Evolutionary conservation across 2,797 vertebrate species (phyloP).

Genomic region (Malacoctenus gilli): DNA sequence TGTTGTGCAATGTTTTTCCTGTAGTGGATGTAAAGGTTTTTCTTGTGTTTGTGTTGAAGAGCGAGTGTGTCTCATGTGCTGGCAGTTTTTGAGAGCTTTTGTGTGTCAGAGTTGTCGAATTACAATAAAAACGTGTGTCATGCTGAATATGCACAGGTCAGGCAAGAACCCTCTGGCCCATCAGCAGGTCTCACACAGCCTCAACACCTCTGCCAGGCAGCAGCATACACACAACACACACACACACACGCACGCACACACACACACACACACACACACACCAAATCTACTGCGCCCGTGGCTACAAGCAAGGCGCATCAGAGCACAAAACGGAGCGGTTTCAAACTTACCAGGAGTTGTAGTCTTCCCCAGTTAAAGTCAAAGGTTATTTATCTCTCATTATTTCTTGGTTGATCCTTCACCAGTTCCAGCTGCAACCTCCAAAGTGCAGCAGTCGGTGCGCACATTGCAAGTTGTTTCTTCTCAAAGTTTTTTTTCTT

Average conservation of each 20-base stretch:
- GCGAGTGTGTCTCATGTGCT: too few relatives aligned
- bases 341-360: conserved; percentile 45
- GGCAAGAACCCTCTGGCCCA: conserved; percentile 39
- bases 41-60: too few relatives aligned
- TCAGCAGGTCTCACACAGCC: conserved; percentile 56
- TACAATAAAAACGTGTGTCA: too few relatives aligned
- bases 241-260: too few relatives aligned
- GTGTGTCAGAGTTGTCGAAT: too few relatives aligned
- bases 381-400: conserved; percentile 70
- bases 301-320: conserved; percentile 58
- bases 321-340: conserved; percentile 43
- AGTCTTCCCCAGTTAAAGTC: conserved; percentile 25
- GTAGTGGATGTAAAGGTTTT: too few relatives aligned
- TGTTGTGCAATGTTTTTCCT: too few relatives aligned
- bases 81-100: too few relatives aligned
- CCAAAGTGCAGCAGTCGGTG: conserved; percentile 47
- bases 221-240: too few relatives aligned
- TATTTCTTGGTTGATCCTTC: conserved; percentile 57
- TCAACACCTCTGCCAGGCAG: conserved; percentile 58
- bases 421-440: conserved; percentile 38
- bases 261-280: too few relatives aligned
- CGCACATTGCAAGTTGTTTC: conserved; percentile 10
- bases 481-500: conserved; percentile 5
- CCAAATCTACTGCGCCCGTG: conserved; percentile 56
- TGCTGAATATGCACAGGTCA: conserved; percentile 40